Conservation (phyloP, 2,113 vertebrate species). For the Seriola quinqueradiata region DNA sequence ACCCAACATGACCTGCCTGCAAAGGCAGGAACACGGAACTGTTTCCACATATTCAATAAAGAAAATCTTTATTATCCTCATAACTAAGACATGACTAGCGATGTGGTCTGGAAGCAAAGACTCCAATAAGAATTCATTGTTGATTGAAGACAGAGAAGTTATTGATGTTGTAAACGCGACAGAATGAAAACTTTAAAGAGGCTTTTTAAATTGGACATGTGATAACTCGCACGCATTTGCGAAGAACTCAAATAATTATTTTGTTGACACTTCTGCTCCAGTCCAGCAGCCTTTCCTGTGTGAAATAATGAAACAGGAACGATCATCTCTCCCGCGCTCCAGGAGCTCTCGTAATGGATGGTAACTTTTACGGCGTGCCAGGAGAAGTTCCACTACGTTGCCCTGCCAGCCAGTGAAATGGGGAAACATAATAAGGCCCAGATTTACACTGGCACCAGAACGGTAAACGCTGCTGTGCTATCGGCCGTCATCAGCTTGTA, state of each 20-base stretch:
- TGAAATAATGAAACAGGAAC: slow-evolving; percentile 45
- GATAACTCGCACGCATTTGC: not conserved
- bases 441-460: slow-evolving; percentile 61
- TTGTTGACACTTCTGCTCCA: slow-evolving; percentile 23
- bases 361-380: slow-evolving; percentile 54
- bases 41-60: slow-evolving; percentile 6
- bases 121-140: not conserved
- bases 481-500: slow-evolving; percentile 54
- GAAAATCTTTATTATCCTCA: slow-evolving; percentile 7
- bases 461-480: slow-evolving; percentile 29
- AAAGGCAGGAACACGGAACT: not conserved
- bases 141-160: not conserved
- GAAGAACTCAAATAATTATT: slow-evolving; percentile 3
- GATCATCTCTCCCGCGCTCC: not conserved
- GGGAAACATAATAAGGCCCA: slow-evolving; percentile 46
- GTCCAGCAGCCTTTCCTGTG: slow-evolving; percentile 23
- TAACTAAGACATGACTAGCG: slow-evolving; percentile 7
- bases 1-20: not conserved
- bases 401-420: slow-evolving; percentile 48
- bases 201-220: slow-evolving; percentile 4
- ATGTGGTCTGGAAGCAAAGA: slow-evolving; percentile 8
- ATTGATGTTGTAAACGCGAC: not conserved
- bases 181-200: slow-evolving; percentile 17
- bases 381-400: slow-evolving; percentile 44
- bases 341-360: slow-evolving; percentile 42